Percentiles rank a stretch among this genome's conserved stretches.
Conservation (phyloP, 2,888 invertebrate genomes). For the Empis livida region DNA sequence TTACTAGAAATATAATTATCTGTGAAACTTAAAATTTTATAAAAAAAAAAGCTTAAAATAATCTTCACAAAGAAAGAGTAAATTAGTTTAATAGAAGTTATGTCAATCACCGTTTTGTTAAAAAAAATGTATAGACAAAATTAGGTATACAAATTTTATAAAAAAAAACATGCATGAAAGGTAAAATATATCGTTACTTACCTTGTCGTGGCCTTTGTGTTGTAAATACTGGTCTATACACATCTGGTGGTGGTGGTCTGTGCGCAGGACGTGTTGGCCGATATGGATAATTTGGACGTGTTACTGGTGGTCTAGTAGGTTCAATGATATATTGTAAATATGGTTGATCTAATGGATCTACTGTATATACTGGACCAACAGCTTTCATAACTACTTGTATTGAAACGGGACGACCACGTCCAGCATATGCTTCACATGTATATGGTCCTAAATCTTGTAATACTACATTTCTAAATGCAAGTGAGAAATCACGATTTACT, state of each 20-base stretch:
- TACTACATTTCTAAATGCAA: constrained; percentile 59
- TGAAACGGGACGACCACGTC: constrained; percentile 59
- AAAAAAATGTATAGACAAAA: constrained; percentile 4
- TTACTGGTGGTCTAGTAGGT: constrained; percentile 36
- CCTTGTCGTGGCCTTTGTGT: constrained; percentile 11
- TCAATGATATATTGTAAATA: constrained; percentile 49
- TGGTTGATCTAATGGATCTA: constrained; percentile 41
- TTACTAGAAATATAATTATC: too few relatives aligned
- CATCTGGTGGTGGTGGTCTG: constrained; percentile 2
- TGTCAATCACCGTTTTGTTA: too few relatives aligned
- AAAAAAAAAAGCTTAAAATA: too few relatives aligned
- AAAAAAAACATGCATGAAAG: too few relatives aligned
- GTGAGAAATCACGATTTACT: constrained; percentile 57
- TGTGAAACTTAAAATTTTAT: too few relatives aligned
- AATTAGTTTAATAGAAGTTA: too few relatives aligned
- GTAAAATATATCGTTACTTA: not conserved
- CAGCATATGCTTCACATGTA: constrained; percentile 83
- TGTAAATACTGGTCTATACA: too few relatives aligned
- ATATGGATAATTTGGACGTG: constrained; percentile 32
- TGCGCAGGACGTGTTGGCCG: constrained; percentile 31
- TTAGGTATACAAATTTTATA: not conserved
- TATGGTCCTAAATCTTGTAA: constrained; percentile 69
- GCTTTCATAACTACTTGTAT: constrained; percentile 64
- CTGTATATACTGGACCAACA: constrained; percentile 51
- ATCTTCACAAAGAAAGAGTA: too few relatives aligned